Base-by-base conservation (phyloP, 2,113 vertebrate species). In the Tretioscincus oriximinensis region DNA sequence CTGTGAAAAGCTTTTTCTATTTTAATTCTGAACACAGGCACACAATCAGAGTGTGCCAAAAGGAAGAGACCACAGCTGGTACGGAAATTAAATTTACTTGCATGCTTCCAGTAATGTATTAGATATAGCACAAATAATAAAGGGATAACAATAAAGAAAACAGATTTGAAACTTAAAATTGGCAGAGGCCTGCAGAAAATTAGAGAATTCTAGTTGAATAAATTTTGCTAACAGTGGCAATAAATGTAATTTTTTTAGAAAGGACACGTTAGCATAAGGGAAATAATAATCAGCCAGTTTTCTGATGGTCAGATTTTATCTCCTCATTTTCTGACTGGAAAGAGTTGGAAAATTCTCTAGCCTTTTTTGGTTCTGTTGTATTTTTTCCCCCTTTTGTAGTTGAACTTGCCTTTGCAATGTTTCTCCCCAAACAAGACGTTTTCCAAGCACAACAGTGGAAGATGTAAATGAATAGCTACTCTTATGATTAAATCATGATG, bases 81-180 rank as follows among this genome's bases (percentile, higher is more conserved):
- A 88, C 87, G 89, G 90, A 92, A 92, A 92, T 93, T 90, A 90
- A 90, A 90, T 93, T 86, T 86, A 88, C 70, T 85, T 81, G 85
- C 84, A 77, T 87, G 84, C 82, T 90, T 83, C 86, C 81, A 91
- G 83, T 85, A 91, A 90, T 78, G 77, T 67, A 82, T 90, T 70
- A 82, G 73, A 76, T 86, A 77, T 49, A 89, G 80, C 75, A 84
- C 77, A 85, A 92, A 90, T 80, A 86, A 91, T 87, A 67, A 84
- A 86, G 81, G 78, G 81, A 87, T 82, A 90, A 88, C 65, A 72
- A 90, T 87, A 87, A 87, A 61, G 54, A 87, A 76, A 74, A 82
- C 65, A 77, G 71, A 68, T 85, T 86, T 84, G 88, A 88, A 88
- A 85, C 79, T 16, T 61, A 69, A 72, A 72, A 77, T 86, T 87